Percentiles rank a stretch among this genome's conserved stretches.
Conservation (phyloP, 2,113 vertebrate species). For the Pagrus major region DNA sequence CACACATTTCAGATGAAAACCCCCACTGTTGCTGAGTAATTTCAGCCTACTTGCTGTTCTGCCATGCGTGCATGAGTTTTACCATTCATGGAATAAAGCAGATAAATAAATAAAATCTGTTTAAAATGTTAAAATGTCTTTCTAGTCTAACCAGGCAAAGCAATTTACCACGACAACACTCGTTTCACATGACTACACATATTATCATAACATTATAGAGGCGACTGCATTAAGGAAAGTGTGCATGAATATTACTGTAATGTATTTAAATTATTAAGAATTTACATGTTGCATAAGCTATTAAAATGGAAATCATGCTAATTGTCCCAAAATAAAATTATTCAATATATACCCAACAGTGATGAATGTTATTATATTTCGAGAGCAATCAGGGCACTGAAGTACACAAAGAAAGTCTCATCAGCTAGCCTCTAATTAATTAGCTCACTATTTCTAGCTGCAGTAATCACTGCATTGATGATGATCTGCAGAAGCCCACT, state of each 20-base stretch:
- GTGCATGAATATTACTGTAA: conserved; percentile 27
- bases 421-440: conserved; percentile 23
- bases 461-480: conserved; percentile 14
- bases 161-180: conserved; percentile 53
- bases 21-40: neutral
- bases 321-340: conserved; percentile 25
- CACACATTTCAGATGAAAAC: neutral
- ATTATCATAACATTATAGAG: conserved; percentile 49
- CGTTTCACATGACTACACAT: conserved; percentile 46
- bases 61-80: conserved; percentile 6
- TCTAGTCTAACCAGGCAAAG: conserved; percentile 44
- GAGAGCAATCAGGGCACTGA: conserved; percentile 14
- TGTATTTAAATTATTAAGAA: conserved; percentile 34
- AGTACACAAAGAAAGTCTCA: conserved; percentile 32
- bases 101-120: conserved; percentile 37
- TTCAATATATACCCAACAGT: conserved; percentile 18
- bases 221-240: conserved; percentile 21
- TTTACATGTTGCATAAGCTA: conserved; percentile 50
- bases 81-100: conserved; percentile 24
- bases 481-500: conserved; percentile 14
- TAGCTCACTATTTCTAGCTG: conserved; percentile 5
- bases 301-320: conserved; percentile 44
- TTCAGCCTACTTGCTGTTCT: neutral
- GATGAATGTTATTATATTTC: conserved; percentile 14
- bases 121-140: conserved; percentile 54